Evolutionary conservation across 2,113 vertebrate species (phyloP).

Genomic region (Scomber scombrus): DNA sequence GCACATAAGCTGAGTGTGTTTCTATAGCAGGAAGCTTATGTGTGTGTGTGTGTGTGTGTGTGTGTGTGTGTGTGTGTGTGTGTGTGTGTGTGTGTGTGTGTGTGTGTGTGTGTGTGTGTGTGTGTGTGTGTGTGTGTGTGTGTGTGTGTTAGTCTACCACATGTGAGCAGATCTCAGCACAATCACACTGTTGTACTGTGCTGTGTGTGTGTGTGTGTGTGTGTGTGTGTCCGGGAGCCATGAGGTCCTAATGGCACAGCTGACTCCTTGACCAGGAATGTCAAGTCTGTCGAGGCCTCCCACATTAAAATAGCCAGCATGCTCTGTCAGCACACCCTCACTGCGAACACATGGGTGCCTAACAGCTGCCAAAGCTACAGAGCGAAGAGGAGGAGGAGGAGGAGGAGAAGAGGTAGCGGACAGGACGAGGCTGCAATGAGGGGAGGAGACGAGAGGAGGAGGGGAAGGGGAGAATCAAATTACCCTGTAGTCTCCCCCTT

Average conservation of each 20-base stretch:
- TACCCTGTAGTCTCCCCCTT: slow-evolving; percentile 4
- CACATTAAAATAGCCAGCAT: slow-evolving; percentile 80
- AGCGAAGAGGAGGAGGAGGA: not conserved
- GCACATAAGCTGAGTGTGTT: slow-evolving; percentile 6
- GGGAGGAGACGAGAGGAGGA: not conserved
- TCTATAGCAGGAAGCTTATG: slow-evolving; percentile 1
- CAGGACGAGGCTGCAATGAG: not conserved
- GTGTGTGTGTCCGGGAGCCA: not conserved
- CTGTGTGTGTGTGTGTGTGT: too few species aligned
- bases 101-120: slow-evolving; percentile 10
- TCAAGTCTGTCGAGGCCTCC: slow-evolving; percentile 64
- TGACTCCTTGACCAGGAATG: slow-evolving; percentile 79
- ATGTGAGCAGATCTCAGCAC: slow-evolving; percentile 68
- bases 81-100: slow-evolving; percentile 18
- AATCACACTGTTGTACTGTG: slow-evolving; percentile 66
- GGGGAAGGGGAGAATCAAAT: slow-evolving; percentile 23
- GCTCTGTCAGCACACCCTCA: slow-evolving; percentile 75
- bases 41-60: slow-evolving; percentile 19
- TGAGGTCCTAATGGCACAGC: slow-evolving; percentile 68
- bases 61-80: too few species aligned
- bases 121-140: slow-evolving; percentile 24
- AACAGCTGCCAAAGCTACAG: slow-evolving; percentile 72
- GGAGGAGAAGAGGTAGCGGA: slow-evolving; percentile 5
- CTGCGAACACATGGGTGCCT: slow-evolving; percentile 44
- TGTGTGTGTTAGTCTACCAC: slow-evolving; percentile 26